Evolutionary conservation across 2,113 vertebrate genomes (phyloP), one percentile per base, ranked within the genome.

Genomic region (Regulus satrapa): DNA sequence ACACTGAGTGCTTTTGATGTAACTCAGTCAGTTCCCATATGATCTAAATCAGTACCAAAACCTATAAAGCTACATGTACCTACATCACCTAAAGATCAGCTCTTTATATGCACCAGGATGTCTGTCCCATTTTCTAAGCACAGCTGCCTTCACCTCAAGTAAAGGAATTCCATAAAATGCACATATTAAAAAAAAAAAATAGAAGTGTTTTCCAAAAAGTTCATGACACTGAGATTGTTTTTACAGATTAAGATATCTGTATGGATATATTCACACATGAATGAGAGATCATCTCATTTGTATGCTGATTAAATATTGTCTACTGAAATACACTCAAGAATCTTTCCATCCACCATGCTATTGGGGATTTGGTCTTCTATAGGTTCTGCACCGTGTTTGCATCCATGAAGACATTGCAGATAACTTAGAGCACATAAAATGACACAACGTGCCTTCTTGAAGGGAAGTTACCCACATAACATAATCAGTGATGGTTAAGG

Each of bases 91-190:
- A 59, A 87, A 59, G 48, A 82, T 52, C 12, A 81, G 46, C 25
- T 31, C 38, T 78, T 84, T 67, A 29, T n/a, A 55, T 69, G 45
- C 31, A 51, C 6, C 14, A 71, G 36, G 12, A 29, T 74, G 36
- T 24, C n/a, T 40, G 36, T 68, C 32, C 56, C 32, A 21, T 63
- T 75, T 91, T 87, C 36, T 40, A 85, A 86, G 28, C 26, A 43
- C 61, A 49, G 17, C 10, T 89, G 8, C 51, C 51, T 58, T 80
- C 43, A 49, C 20, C 38, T 66, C 21, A 66, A 18, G 52, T 86
- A 81, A 49, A 89, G 10, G 29, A 92, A 91, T 73, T 91, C 15
- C 38, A 80, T 56, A 48, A 77, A 69, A 83, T 62, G 76, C 51
- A 45, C 2, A 12, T 18, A 38, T 9, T n/a, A 17, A 51, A 55